Evolutionary conservation across 2,113 vertebrate species (phyloP).

Genomic region (Gallinago undulata): DNA sequence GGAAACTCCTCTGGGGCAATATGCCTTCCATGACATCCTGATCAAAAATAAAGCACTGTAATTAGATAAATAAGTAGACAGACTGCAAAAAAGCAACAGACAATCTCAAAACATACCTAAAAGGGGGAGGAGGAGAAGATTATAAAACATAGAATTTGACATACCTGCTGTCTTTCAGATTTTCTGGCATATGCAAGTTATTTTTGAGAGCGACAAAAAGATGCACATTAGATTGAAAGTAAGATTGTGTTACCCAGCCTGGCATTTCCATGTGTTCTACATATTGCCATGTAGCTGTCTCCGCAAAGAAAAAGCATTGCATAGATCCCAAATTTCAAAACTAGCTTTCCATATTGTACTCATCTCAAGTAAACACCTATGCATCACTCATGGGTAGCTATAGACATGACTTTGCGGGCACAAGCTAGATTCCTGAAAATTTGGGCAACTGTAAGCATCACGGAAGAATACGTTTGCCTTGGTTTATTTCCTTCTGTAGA

Average conservation of each 20-base stretch:
- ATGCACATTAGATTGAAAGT: background rate
- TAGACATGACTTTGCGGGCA: background rate
- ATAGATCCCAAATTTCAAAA: background rate
- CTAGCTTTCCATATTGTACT: background rate
- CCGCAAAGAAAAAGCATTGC: background rate
- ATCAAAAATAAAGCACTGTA: background rate
- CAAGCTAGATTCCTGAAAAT: background rate
- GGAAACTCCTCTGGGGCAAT: background rate
- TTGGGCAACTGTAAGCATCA: background rate
- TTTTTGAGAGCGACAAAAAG: slow-evolving; percentile 23
- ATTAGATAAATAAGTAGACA: slow-evolving; percentile 26
- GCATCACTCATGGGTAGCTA: background rate
- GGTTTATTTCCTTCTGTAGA: background rate
- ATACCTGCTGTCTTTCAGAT: background rate
- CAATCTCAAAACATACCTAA: background rate
- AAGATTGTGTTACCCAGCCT: background rate
- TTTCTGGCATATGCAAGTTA: slow-evolving; percentile 3
- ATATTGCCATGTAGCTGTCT: background rate
- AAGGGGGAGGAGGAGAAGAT: slow-evolving; percentile 7
- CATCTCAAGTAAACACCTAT: background rate
- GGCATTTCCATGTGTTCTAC: background rate
- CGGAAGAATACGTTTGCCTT: background rate
- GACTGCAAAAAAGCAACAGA: background rate
- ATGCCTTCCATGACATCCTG: background rate
- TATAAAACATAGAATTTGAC: slow-evolving; percentile 20